Evolutionary conservation across 2,797 vertebrate species (phyloP).

Genomic region (Glyptemys insculpta): DNA sequence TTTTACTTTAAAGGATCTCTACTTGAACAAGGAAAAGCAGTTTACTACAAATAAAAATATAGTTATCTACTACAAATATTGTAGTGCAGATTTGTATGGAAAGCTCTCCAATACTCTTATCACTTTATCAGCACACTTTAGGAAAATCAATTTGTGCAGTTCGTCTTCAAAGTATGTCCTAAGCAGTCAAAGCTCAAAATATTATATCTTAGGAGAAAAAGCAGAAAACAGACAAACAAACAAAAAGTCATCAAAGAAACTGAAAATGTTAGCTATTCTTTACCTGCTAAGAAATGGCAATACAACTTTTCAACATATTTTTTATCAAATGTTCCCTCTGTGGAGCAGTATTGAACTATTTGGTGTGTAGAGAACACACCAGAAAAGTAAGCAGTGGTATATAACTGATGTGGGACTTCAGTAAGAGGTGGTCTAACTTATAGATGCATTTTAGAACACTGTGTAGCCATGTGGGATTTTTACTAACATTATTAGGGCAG

Average conservation of each 20-base stretch:
- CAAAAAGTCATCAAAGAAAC: neutral
- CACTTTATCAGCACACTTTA: conserved; percentile 59
- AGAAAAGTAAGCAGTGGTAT: rapidly evolving
- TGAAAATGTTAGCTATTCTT: neutral
- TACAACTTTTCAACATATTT: rapidly evolving
- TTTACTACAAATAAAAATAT: neutral
- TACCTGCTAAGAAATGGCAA: rapidly evolving
- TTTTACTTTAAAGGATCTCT: conserved; percentile 7
- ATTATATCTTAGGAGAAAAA: neutral
- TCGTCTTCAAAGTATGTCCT: conserved; percentile 17
- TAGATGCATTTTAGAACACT: rapidly evolving
- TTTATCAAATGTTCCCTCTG: neutral
- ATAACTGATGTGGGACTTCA: neutral
- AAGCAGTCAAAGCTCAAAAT: neutral
- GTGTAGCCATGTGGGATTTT: neutral
- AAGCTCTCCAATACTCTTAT: conserved; percentile 45
- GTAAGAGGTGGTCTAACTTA: neutral
- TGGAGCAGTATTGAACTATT: rapidly evolving
- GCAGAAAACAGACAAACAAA: conserved; percentile 23
- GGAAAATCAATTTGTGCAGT: conserved; percentile 53
- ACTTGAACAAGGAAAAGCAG: neutral
- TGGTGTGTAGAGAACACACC: neutral
- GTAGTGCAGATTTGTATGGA: neutral
- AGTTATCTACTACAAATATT: neutral
- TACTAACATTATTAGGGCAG: too few species aligned